phyloP scores from a whole-genome alignment of 1,140 invertebrate species.

The Campodea augens region DNA sequence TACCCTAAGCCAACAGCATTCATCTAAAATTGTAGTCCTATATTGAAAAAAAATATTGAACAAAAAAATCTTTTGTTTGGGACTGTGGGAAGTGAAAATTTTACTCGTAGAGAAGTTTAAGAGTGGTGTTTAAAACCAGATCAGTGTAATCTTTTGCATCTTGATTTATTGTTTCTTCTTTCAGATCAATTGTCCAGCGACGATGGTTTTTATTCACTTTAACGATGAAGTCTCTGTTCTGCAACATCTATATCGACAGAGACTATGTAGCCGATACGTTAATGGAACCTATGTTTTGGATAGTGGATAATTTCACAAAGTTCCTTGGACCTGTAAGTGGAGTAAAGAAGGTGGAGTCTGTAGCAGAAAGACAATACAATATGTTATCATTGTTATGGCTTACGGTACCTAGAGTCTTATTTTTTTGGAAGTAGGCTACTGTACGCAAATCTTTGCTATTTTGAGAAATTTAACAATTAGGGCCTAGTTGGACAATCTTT shows the following conservation, averaged over 20 bases:
- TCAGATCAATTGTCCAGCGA: conserved; percentile 15
- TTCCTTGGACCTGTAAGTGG: conserved; percentile 63
- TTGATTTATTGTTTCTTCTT: too few relatives aligned
- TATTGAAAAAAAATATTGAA: too few relatives aligned
- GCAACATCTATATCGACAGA: conserved; percentile 53
- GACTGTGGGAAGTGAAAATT: too few relatives aligned
- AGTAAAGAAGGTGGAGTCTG: not conserved
- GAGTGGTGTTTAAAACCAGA: too few relatives aligned
- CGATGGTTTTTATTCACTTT: conserved; percentile 15
- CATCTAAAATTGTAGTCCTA: too few relatives aligned
- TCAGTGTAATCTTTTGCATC: not conserved
- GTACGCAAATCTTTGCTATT: not conserved
- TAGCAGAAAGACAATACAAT: not conserved
- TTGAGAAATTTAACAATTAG: conserved; percentile 1
- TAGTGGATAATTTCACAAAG: conserved; percentile 78
- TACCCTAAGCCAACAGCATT: too few relatives aligned
- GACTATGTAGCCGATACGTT: conserved; percentile 63
- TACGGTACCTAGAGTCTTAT: not conserved
- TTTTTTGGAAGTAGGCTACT: not conserved
- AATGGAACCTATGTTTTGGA: conserved; percentile 86
- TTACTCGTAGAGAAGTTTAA: too few relatives aligned
- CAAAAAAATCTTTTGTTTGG: too few relatives aligned
- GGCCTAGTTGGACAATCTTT: not conserved
- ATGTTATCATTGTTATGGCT: conserved; percentile 1
- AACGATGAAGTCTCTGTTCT: conserved; percentile 24